A percentile compares a stretch with the other conserved stretches of the same genome.
These are phyloP conservation scores for Sinotaia quadrata DNA, from an alignment of 2,888 invertebrate genomes.

Conservation along the genomic window DNA sequence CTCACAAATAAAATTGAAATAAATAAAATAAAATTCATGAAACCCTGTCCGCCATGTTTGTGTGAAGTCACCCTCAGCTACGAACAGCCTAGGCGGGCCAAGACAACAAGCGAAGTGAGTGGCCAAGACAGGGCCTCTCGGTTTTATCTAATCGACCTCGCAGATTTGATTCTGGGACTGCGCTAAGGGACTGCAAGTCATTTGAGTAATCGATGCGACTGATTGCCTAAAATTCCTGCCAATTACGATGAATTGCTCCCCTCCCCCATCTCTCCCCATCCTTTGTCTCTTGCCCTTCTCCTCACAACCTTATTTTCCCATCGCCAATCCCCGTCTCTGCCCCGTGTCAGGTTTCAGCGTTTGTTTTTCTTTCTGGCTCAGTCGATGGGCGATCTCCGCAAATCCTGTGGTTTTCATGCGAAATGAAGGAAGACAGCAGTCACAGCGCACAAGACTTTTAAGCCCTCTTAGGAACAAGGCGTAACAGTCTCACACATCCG, in stretches of 20 bases:
- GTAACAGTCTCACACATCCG: neutral
- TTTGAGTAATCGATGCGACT: conserved; percentile 19
- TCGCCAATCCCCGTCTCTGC: neutral
- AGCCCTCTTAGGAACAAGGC: neutral
- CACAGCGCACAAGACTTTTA: neutral
- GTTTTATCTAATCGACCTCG: conserved; percentile 23
- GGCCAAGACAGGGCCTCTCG: neutral
- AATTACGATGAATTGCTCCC: conserved; percentile 11
- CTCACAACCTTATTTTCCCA: neutral
- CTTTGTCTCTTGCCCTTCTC: neutral
- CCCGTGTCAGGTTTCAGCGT: neutral
- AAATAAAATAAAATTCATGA: too few relatives aligned
- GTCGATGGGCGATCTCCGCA: conserved; percentile 7
- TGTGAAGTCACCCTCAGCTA: neutral
- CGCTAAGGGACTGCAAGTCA: conserved; percentile 12
- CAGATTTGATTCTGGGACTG: conserved; percentile 16
- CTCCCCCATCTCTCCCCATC: neutral
- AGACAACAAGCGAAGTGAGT: neutral
- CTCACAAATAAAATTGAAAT: too few relatives aligned
- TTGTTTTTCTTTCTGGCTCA: neutral
- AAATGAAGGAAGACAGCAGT: conserved; percentile 1
- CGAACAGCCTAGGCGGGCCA: neutral
- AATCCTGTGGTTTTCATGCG: neutral
- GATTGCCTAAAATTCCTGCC: conserved; percentile 19
- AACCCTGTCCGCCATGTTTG: too few relatives aligned